Evolutionary conservation across 1,140 invertebrate species (phyloP), one percentile per base, ranked within the genome.

Genomic region (Anadara kagoshimensis): DNA sequence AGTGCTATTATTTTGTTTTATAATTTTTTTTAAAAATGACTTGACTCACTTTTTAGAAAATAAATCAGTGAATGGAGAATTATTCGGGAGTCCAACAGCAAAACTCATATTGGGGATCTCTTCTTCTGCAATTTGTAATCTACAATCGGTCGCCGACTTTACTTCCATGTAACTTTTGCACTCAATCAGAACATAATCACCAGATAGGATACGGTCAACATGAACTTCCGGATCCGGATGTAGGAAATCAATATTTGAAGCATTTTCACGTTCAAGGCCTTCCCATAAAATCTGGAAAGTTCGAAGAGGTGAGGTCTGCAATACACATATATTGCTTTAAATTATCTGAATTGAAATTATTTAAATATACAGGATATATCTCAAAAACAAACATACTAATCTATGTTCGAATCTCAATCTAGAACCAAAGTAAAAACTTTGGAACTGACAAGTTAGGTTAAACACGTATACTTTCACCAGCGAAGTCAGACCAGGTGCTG

Each of bases 21-120:
- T 7, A 36, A 36, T 36, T 36, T 36, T 36, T 3, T 7, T 2
- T 7, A 3, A 36, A 36, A 36, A 36, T 36, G 2, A 36, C 29
- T 36, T 36, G 2, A 36, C 29, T 36, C 73, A 81, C 79, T 75
- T 59, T 18, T 71, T 57, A 43, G 66, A 70, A 59, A 81, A 81
- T 22, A 78, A 29, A n/a, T 65, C 51, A 5, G 49, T 69, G 62
- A 72, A 76, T 18, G 71, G 62, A 24, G 79, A 81, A 47, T 76
- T 63, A 36, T 81, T 79, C 18, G 69, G 79, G 18, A 81, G 58
- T 7, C 68, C 77, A 49, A 78, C 51, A 1, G 67, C 79, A 26
- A 76, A 76, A 11, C 67, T 54, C 53, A 67, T 77, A 26, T 72
- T 67, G 5, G 78, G 64, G 29, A 79, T 76, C 26, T 76, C 62